Base-by-base conservation (phyloP, 2,888 invertebrate genomes). In the Leptopilina syphax region DNA sequence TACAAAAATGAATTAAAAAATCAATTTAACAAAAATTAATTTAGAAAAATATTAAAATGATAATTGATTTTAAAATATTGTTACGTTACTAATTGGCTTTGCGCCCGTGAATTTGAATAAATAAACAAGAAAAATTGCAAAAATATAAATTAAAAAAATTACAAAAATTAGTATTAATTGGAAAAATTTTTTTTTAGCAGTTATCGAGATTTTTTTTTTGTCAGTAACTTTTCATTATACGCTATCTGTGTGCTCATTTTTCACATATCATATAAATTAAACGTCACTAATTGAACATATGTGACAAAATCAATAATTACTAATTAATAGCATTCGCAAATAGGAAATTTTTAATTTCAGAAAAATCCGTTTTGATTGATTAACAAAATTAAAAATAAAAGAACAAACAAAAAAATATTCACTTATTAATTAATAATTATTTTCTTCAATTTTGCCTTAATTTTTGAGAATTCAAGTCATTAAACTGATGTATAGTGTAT, bases 221-320 rank as follows among this genome's bases (percentile, higher is more conserved):
- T 7, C 7, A 12, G n/a, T 60, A 7, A 6, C 6, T 60, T 34
- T 60, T 60, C 60, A 60, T 60, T 44, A 34, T 34, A 7, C 60
- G n/a, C 60, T 60, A 60, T 60, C 44, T 44, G 44, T 7, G 44
- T 8, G 8, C 60, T 60, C 60, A 60, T 60, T 60, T 60, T 60
- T n/a, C 44, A 44, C 13, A n/a, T 60, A 18, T 7, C n/a, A n/a
- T 60, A 60, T 60, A 18, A 60, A 60, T 60, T 60, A n/a, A 60
- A 4, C n/a, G 18, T 18, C 60, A 18, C 60, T 60, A 60, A 60
- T 60, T 60, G 60, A 60, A 60, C 60, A n/a, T n/a, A n/a, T n/a
- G 60, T 60, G 68, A 44, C 13, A 50, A 24, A 70, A 70, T 50
- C 70, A 27, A 70, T 70, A 70, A 10, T 27, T 50, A 50, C 50